phyloP scores from a whole-genome alignment of 2,888 invertebrate species.

The Encarsia formosa region DNA sequence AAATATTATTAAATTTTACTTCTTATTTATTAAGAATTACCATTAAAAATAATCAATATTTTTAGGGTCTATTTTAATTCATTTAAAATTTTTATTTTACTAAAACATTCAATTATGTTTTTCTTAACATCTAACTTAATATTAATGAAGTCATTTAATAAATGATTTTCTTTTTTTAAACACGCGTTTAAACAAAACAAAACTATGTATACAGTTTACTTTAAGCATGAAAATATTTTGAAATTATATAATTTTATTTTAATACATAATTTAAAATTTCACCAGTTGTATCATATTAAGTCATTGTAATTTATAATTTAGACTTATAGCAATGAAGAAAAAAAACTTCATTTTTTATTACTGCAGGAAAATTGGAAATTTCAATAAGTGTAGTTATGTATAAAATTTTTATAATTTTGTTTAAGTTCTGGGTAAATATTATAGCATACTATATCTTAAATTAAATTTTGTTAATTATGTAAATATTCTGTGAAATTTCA shows the following conservation, averaged over 20 bases:
- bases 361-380: no score
- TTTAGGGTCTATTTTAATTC: not conserved
- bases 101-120: no score
- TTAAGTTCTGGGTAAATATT: no score
- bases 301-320: no score
- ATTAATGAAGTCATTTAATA: not conserved
- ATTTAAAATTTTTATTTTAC: not conserved
- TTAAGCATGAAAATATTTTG: slow-evolving; percentile 6
- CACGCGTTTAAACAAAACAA: not conserved
- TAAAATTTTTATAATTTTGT: no score
- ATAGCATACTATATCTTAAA: no score
- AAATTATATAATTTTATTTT: not conserved
- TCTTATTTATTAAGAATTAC: not conserved
- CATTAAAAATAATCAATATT: not conserved
- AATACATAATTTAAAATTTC: no score
- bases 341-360: no score
- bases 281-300: no score
- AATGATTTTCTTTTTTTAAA: not conserved
- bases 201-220: not conserved
- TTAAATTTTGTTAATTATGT: slow-evolving; percentile 9
- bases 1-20: not conserved
- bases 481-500: slow-evolving; percentile 8
- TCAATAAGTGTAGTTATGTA: no score
- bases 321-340: no score
- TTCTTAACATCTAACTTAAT: no score